Percentiles rank a stretch among this genome's conserved stretches.
Evolutionary conservation across 2,888 invertebrate genomes (phyloP).

Genomic region (Caenorhabditis panamensis): DNA sequence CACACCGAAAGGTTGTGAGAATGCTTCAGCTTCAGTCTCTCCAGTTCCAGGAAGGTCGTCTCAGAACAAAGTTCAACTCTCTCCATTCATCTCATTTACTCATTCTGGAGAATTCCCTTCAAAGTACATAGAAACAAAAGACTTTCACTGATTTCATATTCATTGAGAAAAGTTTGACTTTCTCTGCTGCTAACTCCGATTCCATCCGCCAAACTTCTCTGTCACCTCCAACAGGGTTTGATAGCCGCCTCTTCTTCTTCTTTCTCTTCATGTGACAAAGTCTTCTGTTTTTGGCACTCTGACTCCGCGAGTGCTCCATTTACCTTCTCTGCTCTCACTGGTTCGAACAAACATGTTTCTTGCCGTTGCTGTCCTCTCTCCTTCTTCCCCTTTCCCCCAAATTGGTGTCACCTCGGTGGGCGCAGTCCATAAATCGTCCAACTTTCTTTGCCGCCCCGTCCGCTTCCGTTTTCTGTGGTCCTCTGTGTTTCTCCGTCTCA

Average conservation of each 20-base stretch:
- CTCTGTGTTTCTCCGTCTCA: conserved; percentile 37
- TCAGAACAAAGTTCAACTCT: not conserved
- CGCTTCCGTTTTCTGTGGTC: conserved; percentile 49
- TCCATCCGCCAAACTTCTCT: no score
- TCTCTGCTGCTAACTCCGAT: no score
- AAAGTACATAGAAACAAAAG: no score
- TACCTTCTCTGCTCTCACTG: conserved; percentile 6
- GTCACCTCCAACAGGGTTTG: not conserved
- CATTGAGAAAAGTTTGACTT: no score
- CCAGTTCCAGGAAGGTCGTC: not conserved
- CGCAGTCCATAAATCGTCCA: conserved; percentile 58
- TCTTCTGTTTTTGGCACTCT: not conserved
- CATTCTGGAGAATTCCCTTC: no score
- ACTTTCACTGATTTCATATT: no score
- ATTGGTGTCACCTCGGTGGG: conserved; percentile 53
- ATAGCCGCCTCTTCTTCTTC: not conserved
- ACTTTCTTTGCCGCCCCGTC: conserved; percentile 19
- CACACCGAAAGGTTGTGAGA: not conserved
- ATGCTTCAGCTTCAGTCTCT: no score
- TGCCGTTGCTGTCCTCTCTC: not conserved
- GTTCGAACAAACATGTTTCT: conserved; percentile 19
- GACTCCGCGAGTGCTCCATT: conserved; percentile 7
- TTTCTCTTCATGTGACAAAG: not conserved
- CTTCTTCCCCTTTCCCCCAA: conserved; percentile 21
- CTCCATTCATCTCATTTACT: not conserved